Evolutionary conservation across 2,888 invertebrate species (phyloP).

Genomic region (Copidosoma aretas): DNA sequence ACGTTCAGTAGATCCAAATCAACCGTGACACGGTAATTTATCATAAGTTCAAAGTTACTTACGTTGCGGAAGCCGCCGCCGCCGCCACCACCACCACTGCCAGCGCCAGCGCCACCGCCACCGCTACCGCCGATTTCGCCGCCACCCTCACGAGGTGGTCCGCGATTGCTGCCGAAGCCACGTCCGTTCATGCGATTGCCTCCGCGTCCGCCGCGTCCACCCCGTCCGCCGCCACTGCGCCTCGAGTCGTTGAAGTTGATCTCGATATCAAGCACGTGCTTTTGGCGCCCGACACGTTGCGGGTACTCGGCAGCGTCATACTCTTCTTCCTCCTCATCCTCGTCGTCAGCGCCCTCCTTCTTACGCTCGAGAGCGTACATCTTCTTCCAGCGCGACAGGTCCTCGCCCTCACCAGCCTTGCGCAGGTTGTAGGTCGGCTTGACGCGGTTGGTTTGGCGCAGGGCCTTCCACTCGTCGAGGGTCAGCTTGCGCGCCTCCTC

Average conservation of each 20-base stretch:
- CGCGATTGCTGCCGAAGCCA: slow-evolving; percentile 62
- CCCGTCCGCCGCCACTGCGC: slow-evolving; percentile 73
- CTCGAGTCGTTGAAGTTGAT: slow-evolving; percentile 85
- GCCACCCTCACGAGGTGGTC: slow-evolving; percentile 42
- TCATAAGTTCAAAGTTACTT: too few species aligned
- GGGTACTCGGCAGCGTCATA: slow-evolving; percentile 79
- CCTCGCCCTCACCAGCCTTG: slow-evolving; percentile 94
- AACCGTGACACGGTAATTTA: too few species aligned
- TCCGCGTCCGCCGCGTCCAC: slow-evolving; percentile 70
- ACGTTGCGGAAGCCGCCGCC: too few species aligned
- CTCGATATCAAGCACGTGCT: slow-evolving; percentile 85
- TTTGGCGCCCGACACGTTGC: slow-evolving; percentile 85
- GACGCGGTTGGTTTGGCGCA: slow-evolving; percentile 78
- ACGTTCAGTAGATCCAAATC: too few species aligned
- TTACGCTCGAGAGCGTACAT: slow-evolving; percentile 81
- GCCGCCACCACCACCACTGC: not conserved
- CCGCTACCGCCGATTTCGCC: not conserved
- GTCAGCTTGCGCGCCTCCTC: slow-evolving; percentile 88
- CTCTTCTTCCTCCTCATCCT: slow-evolving; percentile 73
- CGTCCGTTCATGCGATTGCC: slow-evolving; percentile 59
- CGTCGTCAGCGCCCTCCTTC: slow-evolving; percentile 72
- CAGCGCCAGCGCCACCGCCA: not conserved
- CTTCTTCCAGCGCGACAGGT: slow-evolving; percentile 90
- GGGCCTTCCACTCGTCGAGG: slow-evolving; percentile 92
- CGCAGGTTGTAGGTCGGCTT: slow-evolving; percentile 90